Evolutionary conservation across 2,797 vertebrate genomes (phyloP).

Genomic region (Coracias cyanogaster): DNA sequence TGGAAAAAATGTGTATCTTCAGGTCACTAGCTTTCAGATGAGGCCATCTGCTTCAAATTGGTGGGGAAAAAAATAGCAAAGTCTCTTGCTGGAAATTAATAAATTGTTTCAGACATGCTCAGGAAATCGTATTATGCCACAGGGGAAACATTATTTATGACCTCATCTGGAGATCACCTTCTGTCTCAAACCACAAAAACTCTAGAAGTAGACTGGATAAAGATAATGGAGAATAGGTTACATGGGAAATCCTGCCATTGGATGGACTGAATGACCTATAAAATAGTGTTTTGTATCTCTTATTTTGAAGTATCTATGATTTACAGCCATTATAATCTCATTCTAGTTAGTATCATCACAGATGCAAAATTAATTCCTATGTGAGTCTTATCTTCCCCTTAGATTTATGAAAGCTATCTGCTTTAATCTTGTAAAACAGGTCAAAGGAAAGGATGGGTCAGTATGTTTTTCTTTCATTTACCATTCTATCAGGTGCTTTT

Average conservation of each 20-base stretch:
- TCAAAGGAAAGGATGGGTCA: neutral
- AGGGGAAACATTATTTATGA: neutral
- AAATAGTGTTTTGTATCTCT: neutral
- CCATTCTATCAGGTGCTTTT: neutral
- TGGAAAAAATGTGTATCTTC: neutral
- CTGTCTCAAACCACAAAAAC: neutral
- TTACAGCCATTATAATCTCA: neutral
- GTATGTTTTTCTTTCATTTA: neutral
- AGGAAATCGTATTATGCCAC: neutral
- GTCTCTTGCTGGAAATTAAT: constrained; percentile 8
- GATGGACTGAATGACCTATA: neutral
- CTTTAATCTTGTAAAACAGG: neutral
- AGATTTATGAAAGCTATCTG: neutral
- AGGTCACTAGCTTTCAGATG: constrained; percentile 36
- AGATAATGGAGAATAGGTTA: neutral
- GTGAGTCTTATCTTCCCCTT: neutral
- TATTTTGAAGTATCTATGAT: neutral
- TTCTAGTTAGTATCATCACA: neutral
- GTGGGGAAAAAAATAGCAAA: neutral
- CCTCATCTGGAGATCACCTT: constrained; percentile 3
- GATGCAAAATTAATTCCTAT: neutral
- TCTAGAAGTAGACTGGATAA: neutral
- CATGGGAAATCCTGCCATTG: neutral
- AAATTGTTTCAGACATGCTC: neutral
- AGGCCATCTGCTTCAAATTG: constrained; percentile 50